Percentiles rank a stretch among this genome's conserved stretches.
Evolutionary conservation across 2,888 invertebrate genomes (phyloP).

Genomic region (Serripes groenlandicus): DNA sequence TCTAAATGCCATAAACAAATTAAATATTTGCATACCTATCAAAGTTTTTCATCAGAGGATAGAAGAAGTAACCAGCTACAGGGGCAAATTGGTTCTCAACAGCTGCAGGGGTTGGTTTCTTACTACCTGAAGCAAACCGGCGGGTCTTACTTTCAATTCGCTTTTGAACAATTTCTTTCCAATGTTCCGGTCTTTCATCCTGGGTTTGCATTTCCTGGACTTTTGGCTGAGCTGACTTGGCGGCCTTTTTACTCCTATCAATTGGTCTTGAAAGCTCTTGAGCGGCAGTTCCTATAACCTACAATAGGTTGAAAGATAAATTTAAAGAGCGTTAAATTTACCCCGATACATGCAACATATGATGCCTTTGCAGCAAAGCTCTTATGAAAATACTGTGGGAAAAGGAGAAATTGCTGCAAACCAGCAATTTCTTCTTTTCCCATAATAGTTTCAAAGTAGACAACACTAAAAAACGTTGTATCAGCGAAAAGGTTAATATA

Average conservation of each 20-base stretch:
- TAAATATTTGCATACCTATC: constrained; percentile 73
- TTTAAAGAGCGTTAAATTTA: too few relatives aligned
- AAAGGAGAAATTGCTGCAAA: not conserved
- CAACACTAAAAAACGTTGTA: too few relatives aligned
- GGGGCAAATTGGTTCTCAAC: constrained; percentile 90
- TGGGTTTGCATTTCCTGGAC: constrained; percentile 85
- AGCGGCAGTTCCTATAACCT: constrained; percentile 78
- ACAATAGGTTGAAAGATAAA: not conserved
- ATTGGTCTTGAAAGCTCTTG: constrained; percentile 81
- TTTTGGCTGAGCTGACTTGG: constrained; percentile 60
- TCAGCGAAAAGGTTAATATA: too few relatives aligned
- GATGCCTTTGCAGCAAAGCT: too few relatives aligned
- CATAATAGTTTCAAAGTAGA: not conserved
- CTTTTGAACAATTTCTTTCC: constrained; percentile 90
- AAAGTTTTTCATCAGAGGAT: constrained; percentile 88
- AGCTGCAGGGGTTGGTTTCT: constrained; percentile 85
- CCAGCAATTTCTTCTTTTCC: constrained; percentile 2
- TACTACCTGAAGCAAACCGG: constrained; percentile 87
- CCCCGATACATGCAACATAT: too few relatives aligned
- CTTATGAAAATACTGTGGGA: not conserved
- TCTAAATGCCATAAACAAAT: too few relatives aligned
- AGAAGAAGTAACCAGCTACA: constrained; percentile 94
- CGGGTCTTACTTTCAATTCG: constrained; percentile 92
- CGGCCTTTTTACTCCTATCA: constrained; percentile 82
- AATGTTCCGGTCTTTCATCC: constrained; percentile 66